Conservation (phyloP, 2,113 vertebrate species). For the Pavo muticus region DNA sequence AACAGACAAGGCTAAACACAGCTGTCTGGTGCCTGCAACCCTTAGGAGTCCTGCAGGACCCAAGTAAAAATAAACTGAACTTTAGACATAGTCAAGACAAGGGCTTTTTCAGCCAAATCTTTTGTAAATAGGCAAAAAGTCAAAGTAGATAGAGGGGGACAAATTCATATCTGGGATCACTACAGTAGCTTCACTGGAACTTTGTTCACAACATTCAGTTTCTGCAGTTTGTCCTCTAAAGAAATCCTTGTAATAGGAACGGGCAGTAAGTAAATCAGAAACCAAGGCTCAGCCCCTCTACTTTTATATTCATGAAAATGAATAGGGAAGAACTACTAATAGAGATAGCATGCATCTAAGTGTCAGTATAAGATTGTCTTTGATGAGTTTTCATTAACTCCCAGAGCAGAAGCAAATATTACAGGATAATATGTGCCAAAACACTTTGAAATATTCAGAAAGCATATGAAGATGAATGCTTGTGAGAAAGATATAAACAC, state of each 20-base stretch:
- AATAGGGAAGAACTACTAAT: neutral
- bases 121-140: constrained; percentile 40
- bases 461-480: neutral
- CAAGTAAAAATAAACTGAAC: constrained; percentile 74
- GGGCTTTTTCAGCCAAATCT: constrained; percentile 50
- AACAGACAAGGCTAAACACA: constrained; percentile 75
- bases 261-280: neutral
- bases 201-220: neutral
- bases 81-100: constrained; percentile 46
- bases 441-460: neutral
- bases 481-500: neutral
- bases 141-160: neutral
- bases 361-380: neutral
- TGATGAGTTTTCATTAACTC: constrained; percentile 27
- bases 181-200: constrained; percentile 3
- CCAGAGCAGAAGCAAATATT: neutral
- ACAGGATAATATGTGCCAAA: neutral
- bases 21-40: constrained; percentile 70
- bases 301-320: neutral
- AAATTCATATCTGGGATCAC: neutral
- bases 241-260: neutral
- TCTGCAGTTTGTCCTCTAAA: neutral
- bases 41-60: constrained; percentile 62
- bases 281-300: neutral
- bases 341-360: neutral